These are phyloP conservation scores for Myiagra hebetior DNA, from an alignment of 2,113 vertebrate genomes.

Conservation along the genomic window DNA sequence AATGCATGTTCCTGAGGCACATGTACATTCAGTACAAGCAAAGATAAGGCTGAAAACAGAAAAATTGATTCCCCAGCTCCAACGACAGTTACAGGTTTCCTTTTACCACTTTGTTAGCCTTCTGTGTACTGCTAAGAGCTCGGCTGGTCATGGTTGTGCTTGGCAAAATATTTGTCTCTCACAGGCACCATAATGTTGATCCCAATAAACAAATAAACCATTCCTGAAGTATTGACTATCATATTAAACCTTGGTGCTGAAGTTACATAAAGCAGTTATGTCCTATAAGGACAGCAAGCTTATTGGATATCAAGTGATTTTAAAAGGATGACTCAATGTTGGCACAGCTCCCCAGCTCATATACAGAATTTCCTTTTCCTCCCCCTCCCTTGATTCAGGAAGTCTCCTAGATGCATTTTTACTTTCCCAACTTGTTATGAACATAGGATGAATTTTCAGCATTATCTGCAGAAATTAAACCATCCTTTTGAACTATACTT, in stretches of 20 bases:
- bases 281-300: slow-evolving; percentile 29
- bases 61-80: neutral
- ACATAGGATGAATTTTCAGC: slow-evolving; percentile 12
- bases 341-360: slow-evolving; percentile 63
- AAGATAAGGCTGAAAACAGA: neutral
- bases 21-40: neutral
- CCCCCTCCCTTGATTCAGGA: slow-evolving; percentile 72
- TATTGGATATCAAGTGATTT: slow-evolving; percentile 65
- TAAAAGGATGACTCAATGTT: slow-evolving; percentile 74
- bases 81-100: neutral
- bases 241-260: slow-evolving; percentile 6
- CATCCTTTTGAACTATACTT: neutral
- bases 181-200: neutral
- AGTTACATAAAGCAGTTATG: slow-evolving; percentile 31
- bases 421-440: slow-evolving; percentile 60
- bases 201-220: neutral
- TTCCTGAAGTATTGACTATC: neutral
- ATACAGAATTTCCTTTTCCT: slow-evolving; percentile 78
- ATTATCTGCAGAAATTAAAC: neutral
- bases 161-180: neutral
- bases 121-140: neutral
- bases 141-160: neutral
- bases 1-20: neutral
- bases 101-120: neutral
- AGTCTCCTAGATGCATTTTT: slow-evolving; percentile 69